phyloP scores from a whole-genome alignment of 2,113 vertebrate species.

The Peromyscus californicus region DNA sequence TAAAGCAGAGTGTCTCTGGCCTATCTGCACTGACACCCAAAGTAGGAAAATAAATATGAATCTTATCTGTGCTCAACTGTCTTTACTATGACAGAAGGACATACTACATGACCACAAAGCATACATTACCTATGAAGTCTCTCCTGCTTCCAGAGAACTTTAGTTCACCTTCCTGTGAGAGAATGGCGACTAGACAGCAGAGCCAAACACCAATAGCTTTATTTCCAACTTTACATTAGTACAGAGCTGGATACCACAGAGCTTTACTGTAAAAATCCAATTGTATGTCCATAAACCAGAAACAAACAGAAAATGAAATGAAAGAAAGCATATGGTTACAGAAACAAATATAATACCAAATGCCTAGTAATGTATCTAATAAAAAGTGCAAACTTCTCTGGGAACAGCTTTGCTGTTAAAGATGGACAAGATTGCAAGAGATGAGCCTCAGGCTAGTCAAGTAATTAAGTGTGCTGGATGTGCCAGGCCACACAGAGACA shows the following conservation, averaged over 20 bases:
- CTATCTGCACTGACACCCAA: background rate
- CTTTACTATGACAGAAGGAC: background rate
- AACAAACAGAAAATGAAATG: slow-evolving; percentile 50
- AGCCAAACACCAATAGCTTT: background rate
- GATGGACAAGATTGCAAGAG: slow-evolving; percentile 2
- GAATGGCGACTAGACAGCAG: background rate
- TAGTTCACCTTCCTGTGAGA: background rate
- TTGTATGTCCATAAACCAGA: slow-evolving; percentile 4
- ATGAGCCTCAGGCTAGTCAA: slow-evolving; percentile 31
- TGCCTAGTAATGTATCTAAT: slow-evolving; percentile 37
- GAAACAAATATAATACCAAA: slow-evolving; percentile 6
- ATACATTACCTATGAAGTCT: too few relatives aligned
- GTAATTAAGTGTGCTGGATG: slow-evolving; percentile 60
- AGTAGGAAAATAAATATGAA: background rate
- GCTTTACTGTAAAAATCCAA: slow-evolving; percentile 4
- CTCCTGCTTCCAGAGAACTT: background rate
- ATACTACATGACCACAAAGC: background rate
- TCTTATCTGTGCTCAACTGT: background rate
- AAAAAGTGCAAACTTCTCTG: background rate
- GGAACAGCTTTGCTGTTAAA: background rate
- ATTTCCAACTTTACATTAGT: background rate
- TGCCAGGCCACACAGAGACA: slow-evolving; percentile 56
- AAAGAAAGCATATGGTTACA: background rate
- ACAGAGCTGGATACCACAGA: background rate
- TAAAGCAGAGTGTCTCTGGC: background rate